Conservation (phyloP, 2,888 invertebrate species). For the Malacosoma neustria region DNA sequence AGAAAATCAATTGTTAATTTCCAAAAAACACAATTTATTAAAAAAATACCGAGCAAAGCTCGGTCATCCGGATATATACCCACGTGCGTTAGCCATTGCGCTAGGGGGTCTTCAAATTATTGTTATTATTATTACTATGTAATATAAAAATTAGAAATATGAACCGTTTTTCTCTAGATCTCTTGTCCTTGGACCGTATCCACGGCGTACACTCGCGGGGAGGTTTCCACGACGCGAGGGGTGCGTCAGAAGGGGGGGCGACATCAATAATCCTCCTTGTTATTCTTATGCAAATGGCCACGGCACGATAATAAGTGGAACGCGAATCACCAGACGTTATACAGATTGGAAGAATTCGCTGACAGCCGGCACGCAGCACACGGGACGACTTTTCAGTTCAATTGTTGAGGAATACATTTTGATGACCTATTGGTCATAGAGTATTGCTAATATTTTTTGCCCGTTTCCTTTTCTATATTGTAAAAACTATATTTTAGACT, state of each 20-base stretch:
- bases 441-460: too few relatives aligned
- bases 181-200: not conserved
- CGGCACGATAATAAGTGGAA: slow-evolving; percentile 70
- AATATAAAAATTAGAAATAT: too few relatives aligned
- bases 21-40: too few relatives aligned
- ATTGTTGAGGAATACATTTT: not conserved
- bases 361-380: slow-evolving; percentile 30
- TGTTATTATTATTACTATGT: too few relatives aligned
- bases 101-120: too few relatives aligned
- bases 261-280: slow-evolving; percentile 73
- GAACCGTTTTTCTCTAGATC: not conserved
- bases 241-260: slow-evolving; percentile 25
- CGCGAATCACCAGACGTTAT: slow-evolving; percentile 68
- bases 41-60: too few relatives aligned
- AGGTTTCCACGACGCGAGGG: slow-evolving; percentile 14
- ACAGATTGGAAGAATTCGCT: slow-evolving; percentile 66
- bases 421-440: not conserved
- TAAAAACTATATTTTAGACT: not conserved
- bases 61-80: too few relatives aligned
- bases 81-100: too few relatives aligned
- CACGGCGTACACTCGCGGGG: not conserved
- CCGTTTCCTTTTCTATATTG: too few relatives aligned
- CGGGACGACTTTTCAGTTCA: slow-evolving; percentile 9
- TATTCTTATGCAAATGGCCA: slow-evolving; percentile 73
- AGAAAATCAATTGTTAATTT: too few relatives aligned